phyloP scores from a whole-genome alignment of 30 jellyfish, hydroid and myxozoan genomes.

The Aurelia aurita region DNA sequence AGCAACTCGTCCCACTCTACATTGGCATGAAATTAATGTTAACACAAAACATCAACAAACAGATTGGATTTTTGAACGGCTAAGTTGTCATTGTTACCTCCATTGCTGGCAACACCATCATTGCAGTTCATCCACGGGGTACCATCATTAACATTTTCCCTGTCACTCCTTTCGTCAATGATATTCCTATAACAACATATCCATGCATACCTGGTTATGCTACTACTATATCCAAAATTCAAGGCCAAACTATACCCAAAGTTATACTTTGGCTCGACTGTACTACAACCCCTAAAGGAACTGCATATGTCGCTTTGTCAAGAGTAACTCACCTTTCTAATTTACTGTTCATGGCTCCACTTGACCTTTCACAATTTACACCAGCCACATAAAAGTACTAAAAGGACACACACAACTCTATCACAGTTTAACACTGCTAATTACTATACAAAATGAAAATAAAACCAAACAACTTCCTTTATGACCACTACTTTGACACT shows the following conservation, averaged over 20 bases:
- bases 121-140: background rate
- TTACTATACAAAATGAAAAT: no score
- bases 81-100: background rate
- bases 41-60: slow-evolving; percentile 6
- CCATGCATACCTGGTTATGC: slow-evolving; percentile 24
- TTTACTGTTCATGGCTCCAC: background rate
- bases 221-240: slow-evolving; percentile 7
- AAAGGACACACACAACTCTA: no score
- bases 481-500: no score
- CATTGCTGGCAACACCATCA: background rate
- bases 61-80: slow-evolving; percentile 16
- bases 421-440: no score
- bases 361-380: background rate
- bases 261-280: slow-evolving; percentile 12
- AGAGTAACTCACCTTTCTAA: background rate
- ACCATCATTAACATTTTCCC: slow-evolving; percentile 5
- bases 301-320: slow-evolving; percentile 30
- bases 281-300: background rate
- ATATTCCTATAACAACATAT: background rate
- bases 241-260: slow-evolving; percentile 6
- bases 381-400: no score
- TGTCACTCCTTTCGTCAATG: background rate
- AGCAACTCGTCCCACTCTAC: no score
- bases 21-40: slow-evolving; percentile 14
- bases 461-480: no score